phyloP scores from a whole-genome alignment of 1,140 invertebrate species.

The Dreissena polymorpha region DNA sequence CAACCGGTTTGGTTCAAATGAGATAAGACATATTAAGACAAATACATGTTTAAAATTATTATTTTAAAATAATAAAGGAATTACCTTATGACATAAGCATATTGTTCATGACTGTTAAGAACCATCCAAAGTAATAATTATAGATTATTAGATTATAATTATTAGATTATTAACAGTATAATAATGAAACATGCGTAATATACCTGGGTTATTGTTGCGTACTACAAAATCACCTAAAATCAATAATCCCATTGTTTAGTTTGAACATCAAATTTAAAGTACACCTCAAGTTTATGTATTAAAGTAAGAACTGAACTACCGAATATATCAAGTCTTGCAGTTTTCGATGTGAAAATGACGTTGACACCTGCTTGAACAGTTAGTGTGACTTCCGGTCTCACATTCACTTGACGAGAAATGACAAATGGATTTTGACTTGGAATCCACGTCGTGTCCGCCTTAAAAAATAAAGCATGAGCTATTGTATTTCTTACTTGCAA shows the following conservation, averaged over 20 bases:
- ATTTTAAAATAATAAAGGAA: not conserved
- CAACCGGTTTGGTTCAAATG: not conserved
- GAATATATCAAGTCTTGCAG: not conserved
- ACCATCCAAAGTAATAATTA: not conserved
- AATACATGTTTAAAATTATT: not conserved
- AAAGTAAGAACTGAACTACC: not conserved
- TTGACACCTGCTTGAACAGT: constrained; percentile 15
- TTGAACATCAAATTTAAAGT: too few species aligned
- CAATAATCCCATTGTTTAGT: not conserved
- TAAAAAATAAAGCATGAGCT: not conserved
- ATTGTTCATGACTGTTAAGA: not conserved
- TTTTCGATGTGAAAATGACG: not conserved
- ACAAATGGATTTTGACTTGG: constrained; percentile 16
- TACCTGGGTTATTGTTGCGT: not conserved
- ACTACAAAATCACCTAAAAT: not conserved
- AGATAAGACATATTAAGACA: not conserved
- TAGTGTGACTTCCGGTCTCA: not conserved
- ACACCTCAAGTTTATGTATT: too few species aligned
- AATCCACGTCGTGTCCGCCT: constrained; percentile 26
- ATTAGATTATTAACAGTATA: too few species aligned
- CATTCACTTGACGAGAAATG: not conserved
- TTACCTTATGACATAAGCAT: not conserved
- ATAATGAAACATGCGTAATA: not conserved
- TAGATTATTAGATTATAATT: not conserved
- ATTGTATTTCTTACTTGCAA: too few species aligned